Base-by-base conservation (phyloP, 2,888 invertebrate species). In the Platycheirus rosarum region DNA sequence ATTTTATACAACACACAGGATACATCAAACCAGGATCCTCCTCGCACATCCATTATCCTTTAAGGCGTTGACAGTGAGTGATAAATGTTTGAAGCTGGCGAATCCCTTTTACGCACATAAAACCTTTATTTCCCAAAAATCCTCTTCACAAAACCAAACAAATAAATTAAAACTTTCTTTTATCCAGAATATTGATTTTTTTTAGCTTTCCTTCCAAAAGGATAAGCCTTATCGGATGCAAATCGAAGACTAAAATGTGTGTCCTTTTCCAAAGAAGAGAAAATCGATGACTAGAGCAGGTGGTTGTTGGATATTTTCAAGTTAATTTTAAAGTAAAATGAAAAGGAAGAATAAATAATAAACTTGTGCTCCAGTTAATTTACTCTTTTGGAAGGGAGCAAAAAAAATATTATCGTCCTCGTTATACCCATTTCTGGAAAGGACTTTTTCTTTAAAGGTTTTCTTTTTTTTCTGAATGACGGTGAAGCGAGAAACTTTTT, bases 341-440 rank as follows among this genome's bases (percentile, higher is more conserved):
- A 23, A 23, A 23, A 32, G 8, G 29, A 32, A 32, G 8, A 16
- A 32, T 8, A 46, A 37, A 35, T 14, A 65, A 73, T 48, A 63
- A 71, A 73, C 77, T 68, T 77, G 63, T 57, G 71, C 77, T 71
- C 77, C 26, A 82, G 82, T 82, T 82, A 82, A 82, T 77, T 77
- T 71, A 73, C 77, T 77, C 68, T 35, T 48, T 77, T 26, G n/a
- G n/a, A n/a, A n/a, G n/a, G n/a, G n/a, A n/a, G n/a, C n/a, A 60
- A n/a, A 51, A 4, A 71, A 77, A 79, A 77, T 77, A 82, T 63
- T 71, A 70, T 32, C 6, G 29, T 32, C 29, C 29, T 32, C 29
- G 29, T 76, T 57, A 23, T 44, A 35, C 53, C 40, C 37, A 26
- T 40, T 62, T 23, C 65, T 20, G 53, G 42, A 62, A 57, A 53